These are phyloP conservation scores for Drosophila villosipedis DNA, from an alignment of 2,888 invertebrate species.

Conservation along the genomic window DNA sequence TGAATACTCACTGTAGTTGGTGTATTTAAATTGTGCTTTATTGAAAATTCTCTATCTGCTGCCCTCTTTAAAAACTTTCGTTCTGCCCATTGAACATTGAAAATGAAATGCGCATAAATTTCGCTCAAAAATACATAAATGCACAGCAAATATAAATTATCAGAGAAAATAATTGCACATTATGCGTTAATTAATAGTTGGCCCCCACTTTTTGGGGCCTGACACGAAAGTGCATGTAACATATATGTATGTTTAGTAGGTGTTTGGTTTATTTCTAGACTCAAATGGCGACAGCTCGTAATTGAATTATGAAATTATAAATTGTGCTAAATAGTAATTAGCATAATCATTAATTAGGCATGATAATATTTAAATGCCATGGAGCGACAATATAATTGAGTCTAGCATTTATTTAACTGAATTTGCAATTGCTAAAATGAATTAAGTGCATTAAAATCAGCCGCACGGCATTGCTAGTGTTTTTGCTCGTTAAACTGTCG, in stretches of 20 bases:
- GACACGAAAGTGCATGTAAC: slow-evolving; percentile 47
- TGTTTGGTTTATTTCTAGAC: slow-evolving; percentile 18
- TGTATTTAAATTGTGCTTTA: slow-evolving; percentile 16
- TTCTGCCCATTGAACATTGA: slow-evolving; percentile 11
- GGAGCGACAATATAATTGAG: background rate
- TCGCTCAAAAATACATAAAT: slow-evolving; percentile 30
- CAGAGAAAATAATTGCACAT: slow-evolving; percentile 56
- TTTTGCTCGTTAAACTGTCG: slow-evolving; percentile 3
- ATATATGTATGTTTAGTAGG: slow-evolving; percentile 9
- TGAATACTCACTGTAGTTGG: background rate
- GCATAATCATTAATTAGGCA: slow-evolving; percentile 57
- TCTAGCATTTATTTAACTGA: background rate
- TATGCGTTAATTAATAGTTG: slow-evolving; percentile 68
- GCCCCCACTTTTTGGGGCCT: slow-evolving; percentile 22
- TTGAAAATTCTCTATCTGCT: slow-evolving; percentile 6
- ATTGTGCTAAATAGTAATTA: slow-evolving; percentile 25
- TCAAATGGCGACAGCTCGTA: slow-evolving; percentile 54
- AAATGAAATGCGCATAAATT: slow-evolving; percentile 37
- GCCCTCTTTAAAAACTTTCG: background rate
- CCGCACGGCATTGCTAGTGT: background rate
- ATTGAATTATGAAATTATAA: slow-evolving; percentile 52
- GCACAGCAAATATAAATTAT: slow-evolving; percentile 29
- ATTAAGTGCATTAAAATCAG: slow-evolving; percentile 12
- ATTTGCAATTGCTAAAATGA: slow-evolving; percentile 1
- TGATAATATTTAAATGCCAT: slow-evolving; percentile 44